Conservation (phyloP, 2,888 invertebrate genomes). For the Tetropium fuscum region DNA sequence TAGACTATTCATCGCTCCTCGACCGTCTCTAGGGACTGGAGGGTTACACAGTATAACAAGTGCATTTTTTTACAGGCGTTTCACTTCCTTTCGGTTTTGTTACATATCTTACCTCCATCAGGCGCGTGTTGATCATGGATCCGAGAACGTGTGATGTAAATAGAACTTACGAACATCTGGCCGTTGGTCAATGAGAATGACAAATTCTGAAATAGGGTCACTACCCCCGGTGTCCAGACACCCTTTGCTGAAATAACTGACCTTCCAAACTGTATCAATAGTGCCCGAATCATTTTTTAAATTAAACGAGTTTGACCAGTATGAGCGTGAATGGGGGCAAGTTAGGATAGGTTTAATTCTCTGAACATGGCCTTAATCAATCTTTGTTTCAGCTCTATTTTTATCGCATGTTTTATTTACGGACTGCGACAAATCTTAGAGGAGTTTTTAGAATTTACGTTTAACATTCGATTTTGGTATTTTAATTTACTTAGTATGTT, state of each 20-base stretch:
- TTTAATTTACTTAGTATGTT: no score
- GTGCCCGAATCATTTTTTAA: conserved; percentile 32
- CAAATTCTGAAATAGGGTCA: conserved; percentile 35
- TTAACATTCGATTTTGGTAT: no score
- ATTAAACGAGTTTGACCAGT: conserved; percentile 42
- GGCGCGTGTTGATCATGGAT: conserved; percentile 24
- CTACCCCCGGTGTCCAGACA: conserved; percentile 33
- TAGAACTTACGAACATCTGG: conserved; percentile 40
- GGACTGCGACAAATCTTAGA: no score
- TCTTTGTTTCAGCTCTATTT: no score
- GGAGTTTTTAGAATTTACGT: no score
- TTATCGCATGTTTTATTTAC: no score
- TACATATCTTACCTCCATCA: conserved; percentile 2
- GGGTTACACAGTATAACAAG: conserved; percentile 14
- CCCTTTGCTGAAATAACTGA: conserved; percentile 42
- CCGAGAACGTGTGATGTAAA: conserved; percentile 30
- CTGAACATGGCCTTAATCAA: no score
- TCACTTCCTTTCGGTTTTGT: conserved; percentile 13
- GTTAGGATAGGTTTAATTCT: conserved; percentile 8
- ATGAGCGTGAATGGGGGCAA: conserved; percentile 25
- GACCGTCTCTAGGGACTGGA: conserved; percentile 10
- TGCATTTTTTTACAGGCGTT: conserved; percentile 19
- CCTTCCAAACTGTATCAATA: conserved; percentile 40
- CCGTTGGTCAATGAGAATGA: conserved; percentile 37
- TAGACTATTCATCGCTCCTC: conserved; percentile 33